Conservation (phyloP, 2,797 vertebrate genomes). For the Gymnopithys bicolor region DNA sequence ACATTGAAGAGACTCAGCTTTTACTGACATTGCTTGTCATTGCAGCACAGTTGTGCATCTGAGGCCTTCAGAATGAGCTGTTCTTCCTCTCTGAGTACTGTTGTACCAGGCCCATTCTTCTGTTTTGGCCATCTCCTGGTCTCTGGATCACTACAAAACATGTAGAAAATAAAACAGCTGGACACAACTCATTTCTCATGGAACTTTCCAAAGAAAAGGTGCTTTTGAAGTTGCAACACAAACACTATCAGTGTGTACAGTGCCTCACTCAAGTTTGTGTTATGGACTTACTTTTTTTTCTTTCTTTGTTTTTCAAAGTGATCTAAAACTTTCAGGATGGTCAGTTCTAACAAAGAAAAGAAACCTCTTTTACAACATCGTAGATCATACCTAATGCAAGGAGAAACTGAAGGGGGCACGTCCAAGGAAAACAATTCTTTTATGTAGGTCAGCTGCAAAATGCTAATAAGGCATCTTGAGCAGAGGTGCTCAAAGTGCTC, state of each 20-base stretch:
- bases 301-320: background rate
- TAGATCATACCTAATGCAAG: background rate
- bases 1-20: background rate
- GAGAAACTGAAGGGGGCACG: background rate
- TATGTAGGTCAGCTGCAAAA: constrained; percentile 31
- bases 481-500: background rate
- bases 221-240: background rate
- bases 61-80: background rate
- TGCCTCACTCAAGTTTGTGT: background rate
- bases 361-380: background rate
- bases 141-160: background rate
- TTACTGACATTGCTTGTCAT: background rate
- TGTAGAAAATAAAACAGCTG: background rate
- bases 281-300: background rate
- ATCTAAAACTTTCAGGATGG: background rate
- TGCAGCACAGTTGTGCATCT: background rate
- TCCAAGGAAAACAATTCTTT: constrained; percentile 40
- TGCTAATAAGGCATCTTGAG: background rate
- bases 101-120: background rate
- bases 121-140: background rate
- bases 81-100: background rate
- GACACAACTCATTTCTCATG: background rate
- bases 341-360: background rate
- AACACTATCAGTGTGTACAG: background rate
- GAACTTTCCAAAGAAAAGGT: background rate